These are phyloP conservation scores for Nephotettix cincticeps DNA, from an alignment of 1,140 invertebrate species.

Conservation along the genomic window DNA sequence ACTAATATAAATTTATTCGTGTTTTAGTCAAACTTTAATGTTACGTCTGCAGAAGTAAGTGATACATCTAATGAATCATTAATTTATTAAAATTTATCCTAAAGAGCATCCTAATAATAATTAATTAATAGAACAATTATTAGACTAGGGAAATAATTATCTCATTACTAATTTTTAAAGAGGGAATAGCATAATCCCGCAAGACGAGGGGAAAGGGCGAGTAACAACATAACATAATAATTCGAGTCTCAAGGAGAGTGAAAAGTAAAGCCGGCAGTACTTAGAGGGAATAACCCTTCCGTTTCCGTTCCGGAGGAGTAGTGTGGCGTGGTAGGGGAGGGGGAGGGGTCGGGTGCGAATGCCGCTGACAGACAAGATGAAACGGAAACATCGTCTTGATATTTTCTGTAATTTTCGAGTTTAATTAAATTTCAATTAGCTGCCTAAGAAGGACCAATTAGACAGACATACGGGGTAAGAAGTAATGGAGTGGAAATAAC, in stretches of 20 bases:
- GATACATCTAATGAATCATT: no score
- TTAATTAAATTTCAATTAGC: constrained; percentile 23
- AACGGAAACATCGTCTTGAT: constrained; percentile 15
- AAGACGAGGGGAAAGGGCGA: background rate
- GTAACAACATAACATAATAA: background rate
- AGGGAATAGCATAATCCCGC: background rate
- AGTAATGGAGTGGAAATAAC: constrained; percentile 21
- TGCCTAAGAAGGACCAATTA: constrained; percentile 13
- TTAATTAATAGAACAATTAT: no score
- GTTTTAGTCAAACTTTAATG: no score
- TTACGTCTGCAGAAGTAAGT: no score
- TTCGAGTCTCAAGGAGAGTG: constrained; percentile 9
- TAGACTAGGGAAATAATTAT: background rate
- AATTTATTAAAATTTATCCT: no score
- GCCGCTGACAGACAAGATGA: constrained; percentile 11
- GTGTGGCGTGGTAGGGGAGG: no score
- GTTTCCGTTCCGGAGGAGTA: background rate
- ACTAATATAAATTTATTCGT: no score
- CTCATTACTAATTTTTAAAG: background rate
- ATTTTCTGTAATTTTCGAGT: constrained; percentile 17
- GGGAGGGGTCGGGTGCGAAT: background rate
- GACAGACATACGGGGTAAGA: background rate
- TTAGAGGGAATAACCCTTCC: constrained; percentile 18
- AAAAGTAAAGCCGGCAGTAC: constrained; percentile 18
- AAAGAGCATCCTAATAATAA: no score